phyloP scores from a whole-genome alignment of 2,113 vertebrate species.

The Epinephelus cyanopodus region DNA sequence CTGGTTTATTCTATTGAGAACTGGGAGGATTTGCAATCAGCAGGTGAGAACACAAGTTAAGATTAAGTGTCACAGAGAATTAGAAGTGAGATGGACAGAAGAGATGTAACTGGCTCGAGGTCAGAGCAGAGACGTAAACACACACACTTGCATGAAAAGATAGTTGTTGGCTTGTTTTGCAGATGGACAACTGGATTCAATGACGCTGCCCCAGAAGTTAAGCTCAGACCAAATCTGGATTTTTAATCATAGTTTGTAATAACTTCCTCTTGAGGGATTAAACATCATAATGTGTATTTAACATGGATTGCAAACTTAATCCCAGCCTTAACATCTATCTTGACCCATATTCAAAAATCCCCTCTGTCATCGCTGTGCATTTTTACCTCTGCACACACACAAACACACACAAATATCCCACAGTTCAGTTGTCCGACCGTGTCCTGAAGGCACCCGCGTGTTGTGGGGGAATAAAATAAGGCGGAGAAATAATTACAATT shows the following conservation, averaged over 20 bases:
- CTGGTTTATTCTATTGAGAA: conserved; percentile 48
- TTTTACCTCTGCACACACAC: conserved; percentile 11
- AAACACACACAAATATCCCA: background rate
- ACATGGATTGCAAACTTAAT: conserved; percentile 74
- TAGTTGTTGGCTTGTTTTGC: background rate
- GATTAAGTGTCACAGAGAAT: conserved; percentile 60
- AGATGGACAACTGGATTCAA: background rate
- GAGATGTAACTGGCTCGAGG: conserved; percentile 21
- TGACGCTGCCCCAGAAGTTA: conserved; percentile 12
- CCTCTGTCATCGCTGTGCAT: conserved; percentile 42
- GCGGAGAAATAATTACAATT: conserved; percentile 63
- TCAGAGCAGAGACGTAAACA: background rate
- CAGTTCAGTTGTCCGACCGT: conserved; percentile 1
- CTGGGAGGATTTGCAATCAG: conserved; percentile 45
- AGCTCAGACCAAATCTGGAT: conserved; percentile 38
- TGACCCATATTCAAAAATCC: conserved; percentile 70
- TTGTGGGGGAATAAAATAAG: conserved; percentile 28
- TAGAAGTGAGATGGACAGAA: conserved; percentile 38
- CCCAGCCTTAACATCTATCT: conserved; percentile 67
- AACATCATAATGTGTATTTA: conserved; percentile 64
- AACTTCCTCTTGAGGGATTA: conserved; percentile 72
- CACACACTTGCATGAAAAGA: background rate
- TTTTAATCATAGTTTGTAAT: conserved; percentile 67
- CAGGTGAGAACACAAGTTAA: conserved; percentile 50
- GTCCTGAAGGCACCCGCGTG: conserved; percentile 24